Percentiles rank a stretch among this genome's conserved stretches.
phyloP scores from a whole-genome alignment of 2,888 invertebrate species.

The Scelioninae gen. 1 region DNA sequence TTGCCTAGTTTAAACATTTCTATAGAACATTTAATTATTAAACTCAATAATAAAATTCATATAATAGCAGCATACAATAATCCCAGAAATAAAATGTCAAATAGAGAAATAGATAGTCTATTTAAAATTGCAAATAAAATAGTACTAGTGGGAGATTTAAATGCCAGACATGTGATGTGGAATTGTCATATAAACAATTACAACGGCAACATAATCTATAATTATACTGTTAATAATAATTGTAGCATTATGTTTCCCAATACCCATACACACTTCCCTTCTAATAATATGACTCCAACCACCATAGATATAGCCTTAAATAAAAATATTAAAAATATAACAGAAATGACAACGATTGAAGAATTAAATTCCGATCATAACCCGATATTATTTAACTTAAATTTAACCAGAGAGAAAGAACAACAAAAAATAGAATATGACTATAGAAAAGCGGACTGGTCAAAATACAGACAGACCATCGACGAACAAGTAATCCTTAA shows the following conservation, averaged over 20 bases:
- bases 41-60: constrained; percentile 50
- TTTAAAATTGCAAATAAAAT: constrained; percentile 61
- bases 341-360: constrained; percentile 47
- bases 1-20: constrained; percentile 13
- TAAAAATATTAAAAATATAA: constrained; percentile 70
- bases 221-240: constrained; percentile 67
- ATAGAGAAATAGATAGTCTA: too few species aligned
- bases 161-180: constrained; percentile 72
- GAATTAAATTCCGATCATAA: constrained; percentile 73
- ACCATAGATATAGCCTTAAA: constrained; percentile 73
- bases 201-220: constrained; percentile 66
- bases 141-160: constrained; percentile 72
- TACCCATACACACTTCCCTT: constrained; percentile 71
- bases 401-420: too few species aligned
- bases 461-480: background rate
- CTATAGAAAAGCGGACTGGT: background rate
- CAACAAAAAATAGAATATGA: background rate
- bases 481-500: background rate
- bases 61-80: constrained; percentile 68
- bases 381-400: constrained; percentile 65
- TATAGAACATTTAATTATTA: constrained; percentile 65
- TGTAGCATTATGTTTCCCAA: constrained; percentile 65
- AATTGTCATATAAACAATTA: constrained; percentile 67
- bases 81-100: constrained; percentile 57
- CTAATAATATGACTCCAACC: constrained; percentile 69